Percentiles rank a stretch among this genome's conserved stretches.
These are phyloP conservation scores for Patiria miniata DNA, from an alignment of 35 echinoderm and acorn worm genomes.

Conservation along the genomic window DNA sequence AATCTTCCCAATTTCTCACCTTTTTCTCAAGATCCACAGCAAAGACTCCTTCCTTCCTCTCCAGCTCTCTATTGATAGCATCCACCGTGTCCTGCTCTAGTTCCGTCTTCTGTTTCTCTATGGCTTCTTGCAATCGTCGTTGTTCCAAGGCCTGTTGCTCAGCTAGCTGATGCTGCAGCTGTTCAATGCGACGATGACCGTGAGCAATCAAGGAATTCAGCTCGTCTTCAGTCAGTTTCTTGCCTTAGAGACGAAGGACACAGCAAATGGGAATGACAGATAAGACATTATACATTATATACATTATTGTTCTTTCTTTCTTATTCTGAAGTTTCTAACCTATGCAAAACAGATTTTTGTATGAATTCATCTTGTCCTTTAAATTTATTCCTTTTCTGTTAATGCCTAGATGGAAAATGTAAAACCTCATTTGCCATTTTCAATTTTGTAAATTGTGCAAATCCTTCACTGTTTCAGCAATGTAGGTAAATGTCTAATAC, in stretches of 20 bases:
- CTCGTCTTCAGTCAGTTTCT: slow-evolving; percentile 91
- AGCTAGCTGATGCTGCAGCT: slow-evolving; percentile 83
- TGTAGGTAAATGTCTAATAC: too few species aligned
- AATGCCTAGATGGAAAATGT: too few species aligned
- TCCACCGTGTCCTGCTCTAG: slow-evolving; percentile 56
- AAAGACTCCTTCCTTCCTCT: slow-evolving; percentile 68
- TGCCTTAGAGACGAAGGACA: slow-evolving; percentile 45
- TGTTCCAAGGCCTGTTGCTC: slow-evolving; percentile 91
- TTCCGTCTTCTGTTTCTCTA: slow-evolving; percentile 67
- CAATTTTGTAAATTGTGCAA: too few species aligned
- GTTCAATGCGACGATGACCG: slow-evolving; percentile 84
- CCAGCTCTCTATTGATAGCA: slow-evolving; percentile 64
- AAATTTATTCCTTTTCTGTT: too few species aligned
- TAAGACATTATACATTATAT: not conserved
- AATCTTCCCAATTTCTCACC: slow-evolving; percentile 46
- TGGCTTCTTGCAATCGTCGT: slow-evolving; percentile 56
- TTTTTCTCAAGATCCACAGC: slow-evolving; percentile 70
- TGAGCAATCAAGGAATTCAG: slow-evolving; percentile 95
- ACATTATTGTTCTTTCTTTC: not conserved
- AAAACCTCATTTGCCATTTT: too few species aligned
- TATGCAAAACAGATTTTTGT: too few species aligned
- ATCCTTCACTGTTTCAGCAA: too few species aligned
- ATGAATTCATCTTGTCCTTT: too few species aligned
- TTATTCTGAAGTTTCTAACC: not conserved
- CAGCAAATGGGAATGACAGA: not conserved